Conservation (phyloP, 2,113 vertebrate genomes). For the Lamprologus sp. region DNA sequence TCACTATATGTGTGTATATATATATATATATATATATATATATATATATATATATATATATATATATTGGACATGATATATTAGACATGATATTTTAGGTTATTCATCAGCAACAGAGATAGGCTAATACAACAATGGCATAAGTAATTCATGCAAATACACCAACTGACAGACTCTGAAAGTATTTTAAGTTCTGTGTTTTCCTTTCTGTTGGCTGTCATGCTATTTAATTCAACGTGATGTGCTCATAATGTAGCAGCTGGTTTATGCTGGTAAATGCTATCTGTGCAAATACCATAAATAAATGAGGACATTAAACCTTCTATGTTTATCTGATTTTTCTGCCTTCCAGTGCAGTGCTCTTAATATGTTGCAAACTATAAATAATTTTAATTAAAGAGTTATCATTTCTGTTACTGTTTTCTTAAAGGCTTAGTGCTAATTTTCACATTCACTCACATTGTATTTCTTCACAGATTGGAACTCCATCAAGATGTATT, state of each 20-base stretch:
- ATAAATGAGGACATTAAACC: neutral
- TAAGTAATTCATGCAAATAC: neutral
- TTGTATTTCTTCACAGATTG: neutral
- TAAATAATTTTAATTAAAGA: neutral
- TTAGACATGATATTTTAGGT: neutral
- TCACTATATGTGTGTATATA: neutral
- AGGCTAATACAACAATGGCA: neutral
- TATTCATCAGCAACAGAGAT: neutral
- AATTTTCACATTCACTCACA: neutral
- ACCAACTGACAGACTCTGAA: neutral
- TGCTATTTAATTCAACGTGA: neutral
- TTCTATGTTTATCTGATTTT: neutral
- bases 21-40: accelerated
- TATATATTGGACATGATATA: neutral
- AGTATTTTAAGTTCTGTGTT: neutral
- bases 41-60: too few relatives aligned
- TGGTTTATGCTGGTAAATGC: neutral
- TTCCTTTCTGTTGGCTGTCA: neutral
- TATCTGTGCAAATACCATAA: neutral
- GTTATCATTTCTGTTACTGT: neutral
- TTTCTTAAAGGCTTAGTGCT: neutral
- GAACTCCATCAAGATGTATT: neutral
- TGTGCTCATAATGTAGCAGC: neutral
- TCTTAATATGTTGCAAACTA: neutral
- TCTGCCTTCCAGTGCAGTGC: neutral